These are phyloP conservation scores for Carassius gibelio DNA, from an alignment of 2,113 vertebrate species.

Conservation along the genomic window DNA sequence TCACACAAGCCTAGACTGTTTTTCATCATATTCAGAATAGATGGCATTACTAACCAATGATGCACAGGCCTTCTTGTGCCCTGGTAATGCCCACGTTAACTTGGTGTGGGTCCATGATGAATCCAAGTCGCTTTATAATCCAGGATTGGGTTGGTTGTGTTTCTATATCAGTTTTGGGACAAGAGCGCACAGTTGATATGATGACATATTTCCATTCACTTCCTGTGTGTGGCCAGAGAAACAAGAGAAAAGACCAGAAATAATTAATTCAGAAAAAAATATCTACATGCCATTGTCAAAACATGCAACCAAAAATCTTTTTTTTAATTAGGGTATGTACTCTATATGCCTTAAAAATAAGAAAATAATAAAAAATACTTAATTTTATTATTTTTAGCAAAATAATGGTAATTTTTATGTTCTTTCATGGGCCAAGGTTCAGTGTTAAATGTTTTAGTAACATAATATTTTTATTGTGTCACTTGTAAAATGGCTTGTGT, in stretches of 20 bases:
- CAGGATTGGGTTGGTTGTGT: constrained; percentile 75
- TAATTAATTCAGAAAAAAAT: not conserved
- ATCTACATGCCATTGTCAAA: not conserved
- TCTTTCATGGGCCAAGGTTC: not conserved
- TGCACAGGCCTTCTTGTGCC: constrained; percentile 82
- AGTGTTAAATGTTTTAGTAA: no score
- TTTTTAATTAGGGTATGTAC: not conserved
- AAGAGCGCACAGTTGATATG: constrained; percentile 79
- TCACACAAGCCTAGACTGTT: not conserved
- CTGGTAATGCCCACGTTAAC: constrained; percentile 82
- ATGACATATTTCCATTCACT: constrained; percentile 84
- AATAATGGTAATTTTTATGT: not conserved
- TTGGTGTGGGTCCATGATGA: constrained; percentile 78
- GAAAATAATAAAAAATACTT: no score
- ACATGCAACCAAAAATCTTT: not conserved
- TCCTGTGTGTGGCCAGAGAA: constrained; percentile 69
- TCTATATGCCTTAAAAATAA: no score
- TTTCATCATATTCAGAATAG: no score
- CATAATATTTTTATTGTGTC: no score
- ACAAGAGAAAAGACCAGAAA: not conserved
- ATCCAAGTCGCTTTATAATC: constrained; percentile 77
- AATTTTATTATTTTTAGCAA: no score
- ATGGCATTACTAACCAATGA: constrained; percentile 74
- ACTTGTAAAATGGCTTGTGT: not conserved
- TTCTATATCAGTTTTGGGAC: constrained; percentile 66